Evolutionary conservation across 2,113 vertebrate species (phyloP), one percentile per base, ranked within the genome.

Genomic region (Gymnarchus niloticus): DNA sequence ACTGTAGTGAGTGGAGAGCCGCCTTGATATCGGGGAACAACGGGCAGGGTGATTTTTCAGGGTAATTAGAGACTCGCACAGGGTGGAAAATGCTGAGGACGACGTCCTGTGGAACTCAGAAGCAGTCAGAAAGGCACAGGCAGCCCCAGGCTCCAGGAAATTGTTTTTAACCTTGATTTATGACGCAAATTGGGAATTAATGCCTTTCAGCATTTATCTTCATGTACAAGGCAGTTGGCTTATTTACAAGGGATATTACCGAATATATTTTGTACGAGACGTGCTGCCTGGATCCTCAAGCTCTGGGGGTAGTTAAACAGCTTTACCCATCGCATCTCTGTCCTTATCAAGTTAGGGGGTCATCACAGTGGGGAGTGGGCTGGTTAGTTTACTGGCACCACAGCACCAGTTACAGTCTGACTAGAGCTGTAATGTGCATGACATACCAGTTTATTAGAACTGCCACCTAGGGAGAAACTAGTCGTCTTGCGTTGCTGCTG

Each of bases 221-320:
- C 86, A 87, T 84, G 84, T 87, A 21, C 52, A 81, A 56, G 54
- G 73, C 44, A 84, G 83, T 37, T 73, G 23, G 77, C 83, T 84
- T 87, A 87, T 87, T 87, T 87, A 87, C 86, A 84, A 87, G 86
- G 81, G 56, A 87, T 80, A 87, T 81, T 33, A 48, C 17, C 7
- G 52, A 81, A 57, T 59, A 51, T 84, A 51, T 87, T 84, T 87
- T 87, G 44, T 87, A 81, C 46, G 59, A 59, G 81, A 84, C 81
- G 41, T 54, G 57, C 54, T 4, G 46, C 17, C 2, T 23, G 44
- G 19, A 81, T 80, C 44, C 86, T 12, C 28, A 69, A 81, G 14
- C 82, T 78, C 54, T 10, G 73, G 49, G 41, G 73, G 49, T 56
- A 77, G 23, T 87, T 81, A 84, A 17, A 25, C 46, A 19, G 25